These are phyloP conservation scores for Drosophila setosimentum DNA, from an alignment of 2,888 invertebrate species.

Conservation along the genomic window DNA sequence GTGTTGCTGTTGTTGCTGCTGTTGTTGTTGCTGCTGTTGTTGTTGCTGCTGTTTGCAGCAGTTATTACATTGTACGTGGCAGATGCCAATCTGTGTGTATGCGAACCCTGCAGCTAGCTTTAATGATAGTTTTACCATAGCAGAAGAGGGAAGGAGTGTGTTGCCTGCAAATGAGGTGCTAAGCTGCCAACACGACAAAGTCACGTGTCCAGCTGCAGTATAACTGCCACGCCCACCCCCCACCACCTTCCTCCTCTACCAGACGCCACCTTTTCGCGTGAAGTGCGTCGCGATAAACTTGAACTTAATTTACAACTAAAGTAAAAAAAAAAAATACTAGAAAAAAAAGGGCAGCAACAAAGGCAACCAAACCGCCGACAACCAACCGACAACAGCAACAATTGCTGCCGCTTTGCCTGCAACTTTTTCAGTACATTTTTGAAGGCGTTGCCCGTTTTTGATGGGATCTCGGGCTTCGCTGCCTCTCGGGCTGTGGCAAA, in stretches of 20 bases:
- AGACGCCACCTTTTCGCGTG: constrained; percentile 53
- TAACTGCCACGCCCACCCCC: constrained; percentile 37
- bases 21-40: constrained; percentile 22
- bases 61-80: constrained; percentile 36
- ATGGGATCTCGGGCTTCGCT: constrained; percentile 27
- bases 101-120: constrained; percentile 10
- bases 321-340: constrained; percentile 26
- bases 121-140: constrained; percentile 52
- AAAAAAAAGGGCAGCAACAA: constrained; percentile 23
- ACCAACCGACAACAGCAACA: constrained; percentile 9
- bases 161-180: constrained; percentile 68
- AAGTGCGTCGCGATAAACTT: constrained; percentile 65
- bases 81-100: constrained; percentile 44
- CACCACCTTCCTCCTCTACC: not conserved
- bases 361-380: constrained; percentile 14
- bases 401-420: constrained; percentile 5
- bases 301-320: constrained; percentile 67
- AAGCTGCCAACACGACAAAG: constrained; percentile 61
- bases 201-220: constrained; percentile 52
- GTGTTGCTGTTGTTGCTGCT: constrained; percentile 36
- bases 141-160: constrained; percentile 17
- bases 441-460: constrained; percentile 50
- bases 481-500: constrained; percentile 12
- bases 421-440: constrained; percentile 3
- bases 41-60: not conserved